A percentile compares a stretch with the other conserved stretches of the same genome.
Evolutionary conservation across 2,888 invertebrate genomes (phyloP).

Genomic region (Pristionchus mayeri): DNA sequence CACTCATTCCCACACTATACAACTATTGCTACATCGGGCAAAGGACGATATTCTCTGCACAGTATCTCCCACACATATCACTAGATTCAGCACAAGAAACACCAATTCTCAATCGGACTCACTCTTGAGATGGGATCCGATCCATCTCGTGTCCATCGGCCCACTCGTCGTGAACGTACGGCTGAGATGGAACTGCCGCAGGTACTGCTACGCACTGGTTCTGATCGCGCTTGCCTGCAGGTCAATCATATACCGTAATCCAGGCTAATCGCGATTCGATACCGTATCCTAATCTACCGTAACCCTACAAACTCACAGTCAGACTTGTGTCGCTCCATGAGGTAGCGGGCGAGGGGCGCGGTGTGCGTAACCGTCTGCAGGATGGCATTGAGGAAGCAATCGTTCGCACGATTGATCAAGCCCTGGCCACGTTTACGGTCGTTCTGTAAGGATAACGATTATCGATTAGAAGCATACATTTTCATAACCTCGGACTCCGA

Average conservation of each 20-base stretch:
- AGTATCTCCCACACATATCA: no score
- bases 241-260: not conserved
- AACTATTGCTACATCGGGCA: no score
- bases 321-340: slow-evolving; percentile 55
- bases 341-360: slow-evolving; percentile 63
- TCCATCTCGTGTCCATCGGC: slow-evolving; percentile 50
- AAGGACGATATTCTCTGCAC: no score
- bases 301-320: slow-evolving; percentile 47
- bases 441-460: slow-evolving; percentile 38
- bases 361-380: slow-evolving; percentile 68
- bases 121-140: slow-evolving; percentile 49
- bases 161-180: not conserved
- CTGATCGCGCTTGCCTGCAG: slow-evolving; percentile 50
- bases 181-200: slow-evolving; percentile 46
- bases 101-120: no score
- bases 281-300: not conserved
- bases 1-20: no score
- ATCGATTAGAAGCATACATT: not conserved
- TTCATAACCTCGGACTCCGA: no score
- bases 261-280: no score
- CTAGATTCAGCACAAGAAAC: no score
- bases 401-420: slow-evolving; percentile 63
- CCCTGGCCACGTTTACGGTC: slow-evolving; percentile 57
- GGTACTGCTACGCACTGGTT: slow-evolving; percentile 50
- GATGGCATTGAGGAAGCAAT: slow-evolving; percentile 70